These are phyloP conservation scores for Lamprotornis superbus DNA, from an alignment of 2,113 vertebrate genomes.

Conservation along the genomic window DNA sequence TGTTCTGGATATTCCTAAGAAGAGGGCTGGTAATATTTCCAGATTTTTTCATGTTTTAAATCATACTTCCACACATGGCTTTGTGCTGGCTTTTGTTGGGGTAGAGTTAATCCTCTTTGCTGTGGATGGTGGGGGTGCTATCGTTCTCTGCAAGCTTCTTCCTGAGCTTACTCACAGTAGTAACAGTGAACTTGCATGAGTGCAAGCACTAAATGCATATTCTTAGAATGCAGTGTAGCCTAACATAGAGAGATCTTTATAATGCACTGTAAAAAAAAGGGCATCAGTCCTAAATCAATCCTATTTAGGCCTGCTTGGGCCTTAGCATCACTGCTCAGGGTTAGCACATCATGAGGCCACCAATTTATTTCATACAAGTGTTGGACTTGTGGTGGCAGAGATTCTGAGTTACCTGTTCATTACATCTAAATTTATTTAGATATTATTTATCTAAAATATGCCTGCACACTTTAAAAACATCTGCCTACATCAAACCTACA, in stretches of 20 bases:
- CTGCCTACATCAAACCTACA: neutral
- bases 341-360: neutral
- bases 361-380: neutral
- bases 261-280: neutral
- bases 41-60: neutral
- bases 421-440: neutral
- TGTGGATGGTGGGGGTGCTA: fast-evolving
- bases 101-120: neutral
- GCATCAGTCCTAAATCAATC: neutral
- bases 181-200: fast-evolving
- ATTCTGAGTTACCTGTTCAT: neutral
- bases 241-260: neutral
- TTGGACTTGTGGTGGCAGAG: neutral
- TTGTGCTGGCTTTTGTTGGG: neutral
- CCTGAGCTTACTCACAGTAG: neutral
- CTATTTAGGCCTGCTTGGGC: neutral
- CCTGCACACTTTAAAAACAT: neutral
- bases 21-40: neutral
- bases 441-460: neutral
- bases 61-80: neutral
- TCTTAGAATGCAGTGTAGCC: neutral
- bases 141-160: neutral
- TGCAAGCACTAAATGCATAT: fast-evolving
- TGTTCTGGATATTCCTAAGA: neutral
- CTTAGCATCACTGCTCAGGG: neutral